These are phyloP conservation scores for Drosophila atripex DNA, from an alignment of 2,888 invertebrate species.

Conservation along the genomic window DNA sequence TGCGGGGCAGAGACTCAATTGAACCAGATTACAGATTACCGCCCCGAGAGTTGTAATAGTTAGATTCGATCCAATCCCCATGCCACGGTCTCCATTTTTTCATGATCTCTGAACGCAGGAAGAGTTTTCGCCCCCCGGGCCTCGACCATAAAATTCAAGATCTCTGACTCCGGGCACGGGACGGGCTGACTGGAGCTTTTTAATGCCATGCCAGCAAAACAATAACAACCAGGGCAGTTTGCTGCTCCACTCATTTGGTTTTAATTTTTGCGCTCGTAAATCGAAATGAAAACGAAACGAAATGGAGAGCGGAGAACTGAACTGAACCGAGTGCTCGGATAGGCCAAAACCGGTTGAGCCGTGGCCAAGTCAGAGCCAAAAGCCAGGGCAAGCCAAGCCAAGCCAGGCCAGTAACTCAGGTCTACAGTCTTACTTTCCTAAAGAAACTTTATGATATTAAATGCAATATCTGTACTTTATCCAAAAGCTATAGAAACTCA, in stretches of 20 bases:
- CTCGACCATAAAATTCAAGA: slow-evolving; percentile 51
- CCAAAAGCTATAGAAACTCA: too few relatives aligned
- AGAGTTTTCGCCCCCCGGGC: slow-evolving; percentile 28
- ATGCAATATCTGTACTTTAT: background rate
- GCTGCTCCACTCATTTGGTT: slow-evolving; percentile 66
- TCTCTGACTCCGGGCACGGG: slow-evolving; percentile 38
- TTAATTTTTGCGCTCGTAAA: slow-evolving; percentile 76
- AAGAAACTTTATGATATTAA: background rate
- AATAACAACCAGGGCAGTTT: slow-evolving; percentile 60
- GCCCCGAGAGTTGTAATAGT: slow-evolving; percentile 23
- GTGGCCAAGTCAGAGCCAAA: slow-evolving; percentile 36
- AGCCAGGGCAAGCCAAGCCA: slow-evolving; percentile 30
- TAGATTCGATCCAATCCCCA: slow-evolving; percentile 28
- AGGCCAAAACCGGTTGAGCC: slow-evolving; percentile 27
- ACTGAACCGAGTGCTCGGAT: slow-evolving; percentile 50
- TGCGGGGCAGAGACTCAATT: slow-evolving; percentile 23
- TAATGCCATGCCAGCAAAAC: slow-evolving; percentile 42
- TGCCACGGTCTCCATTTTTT: slow-evolving; percentile 21
- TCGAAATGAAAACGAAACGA: slow-evolving; percentile 79
- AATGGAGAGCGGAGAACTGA: slow-evolving; percentile 54
- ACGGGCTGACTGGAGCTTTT: slow-evolving; percentile 24
- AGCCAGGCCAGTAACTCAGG: slow-evolving; percentile 40
- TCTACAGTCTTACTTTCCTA: slow-evolving; percentile 12
- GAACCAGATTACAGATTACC: slow-evolving; percentile 18
- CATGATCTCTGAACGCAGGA: slow-evolving; percentile 34